Conservation (phyloP, 2,113 vertebrate genomes). For the Mirounga angustirostris region DNA sequence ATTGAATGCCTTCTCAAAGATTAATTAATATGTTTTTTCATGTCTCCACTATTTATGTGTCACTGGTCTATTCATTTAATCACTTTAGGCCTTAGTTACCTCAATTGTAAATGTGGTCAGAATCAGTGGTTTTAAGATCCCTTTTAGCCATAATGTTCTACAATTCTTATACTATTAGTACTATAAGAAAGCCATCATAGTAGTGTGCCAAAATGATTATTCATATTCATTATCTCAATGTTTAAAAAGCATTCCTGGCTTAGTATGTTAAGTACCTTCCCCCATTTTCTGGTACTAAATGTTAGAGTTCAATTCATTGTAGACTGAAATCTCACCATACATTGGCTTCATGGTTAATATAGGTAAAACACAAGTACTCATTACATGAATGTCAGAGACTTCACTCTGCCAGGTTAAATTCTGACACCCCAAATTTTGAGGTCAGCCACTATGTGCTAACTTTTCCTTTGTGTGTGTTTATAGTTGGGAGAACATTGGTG, state of each 20-base stretch:
- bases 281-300: background rate
- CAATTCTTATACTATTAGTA: background rate
- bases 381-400: background rate
- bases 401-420: background rate
- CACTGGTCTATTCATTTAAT: background rate
- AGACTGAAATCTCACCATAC: background rate
- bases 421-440: background rate
- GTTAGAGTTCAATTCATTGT: background rate
- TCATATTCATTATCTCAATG: slow-evolving; percentile 22
- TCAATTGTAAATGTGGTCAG: background rate
- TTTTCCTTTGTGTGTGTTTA: background rate
- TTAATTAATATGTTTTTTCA: background rate
- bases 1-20: slow-evolving; percentile 7
- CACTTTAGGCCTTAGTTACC: background rate
- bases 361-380: background rate
- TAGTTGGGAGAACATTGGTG: background rate
- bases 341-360: background rate
- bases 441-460: background rate
- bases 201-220: background rate
- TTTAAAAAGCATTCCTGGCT: slow-evolving; percentile 3
- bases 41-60: background rate
- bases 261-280: background rate
- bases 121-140: background rate
- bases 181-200: background rate
- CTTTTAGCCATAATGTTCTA: background rate